phyloP scores from a whole-genome alignment of 2,113 vertebrate genomes.

The Tetrao urogallus region DNA sequence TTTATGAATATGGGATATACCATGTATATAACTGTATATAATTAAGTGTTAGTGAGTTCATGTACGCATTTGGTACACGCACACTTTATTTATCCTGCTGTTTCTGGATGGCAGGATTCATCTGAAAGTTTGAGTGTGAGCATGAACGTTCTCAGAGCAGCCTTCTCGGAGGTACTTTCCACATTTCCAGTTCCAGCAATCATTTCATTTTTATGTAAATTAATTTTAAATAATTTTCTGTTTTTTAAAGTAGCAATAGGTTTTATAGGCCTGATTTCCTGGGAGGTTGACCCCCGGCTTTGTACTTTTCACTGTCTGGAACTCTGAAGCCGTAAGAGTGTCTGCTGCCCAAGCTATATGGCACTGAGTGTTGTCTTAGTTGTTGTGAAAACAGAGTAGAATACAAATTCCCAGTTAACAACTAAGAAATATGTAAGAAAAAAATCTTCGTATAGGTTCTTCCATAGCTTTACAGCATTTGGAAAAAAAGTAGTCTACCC shows the following conservation, averaged over 20 bases:
- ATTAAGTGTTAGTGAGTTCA: neutral
- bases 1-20: neutral
- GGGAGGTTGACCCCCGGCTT: neutral
- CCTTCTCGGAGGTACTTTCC: neutral
- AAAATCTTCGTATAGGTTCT: neutral
- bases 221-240: neutral
- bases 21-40: neutral
- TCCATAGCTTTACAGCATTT: neutral
- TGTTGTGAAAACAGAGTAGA: neutral
- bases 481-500: neutral
- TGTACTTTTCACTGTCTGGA: neutral
- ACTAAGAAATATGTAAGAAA: neutral
- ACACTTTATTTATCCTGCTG: neutral
- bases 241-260: neutral
- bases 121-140: neutral
- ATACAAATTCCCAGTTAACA: neutral
- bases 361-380: neutral
- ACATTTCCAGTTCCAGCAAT: neutral
- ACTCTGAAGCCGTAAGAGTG: neutral
- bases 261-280: neutral
- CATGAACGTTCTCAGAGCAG: neutral
- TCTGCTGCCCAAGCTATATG: neutral
- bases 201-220: neutral
- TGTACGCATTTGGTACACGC: neutral
- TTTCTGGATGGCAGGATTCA: neutral